phyloP scores from a whole-genome alignment of 2,797 vertebrate species.

The Lepus townsendii region DNA sequence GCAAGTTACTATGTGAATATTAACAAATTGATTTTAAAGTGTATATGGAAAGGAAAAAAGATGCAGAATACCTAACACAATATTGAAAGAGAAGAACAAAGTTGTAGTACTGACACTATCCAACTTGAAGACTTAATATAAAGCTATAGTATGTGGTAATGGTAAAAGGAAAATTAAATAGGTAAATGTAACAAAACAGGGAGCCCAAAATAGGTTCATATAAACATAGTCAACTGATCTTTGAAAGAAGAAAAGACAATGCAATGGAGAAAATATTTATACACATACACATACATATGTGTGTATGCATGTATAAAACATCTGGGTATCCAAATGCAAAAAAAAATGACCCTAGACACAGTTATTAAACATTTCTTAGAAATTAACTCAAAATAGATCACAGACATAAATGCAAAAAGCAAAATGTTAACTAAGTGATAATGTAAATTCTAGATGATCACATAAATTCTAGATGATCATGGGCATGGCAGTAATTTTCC shows the following conservation, averaged over 20 bases:
- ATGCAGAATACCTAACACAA: not conserved
- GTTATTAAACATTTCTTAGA: not conserved
- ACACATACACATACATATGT: not conserved
- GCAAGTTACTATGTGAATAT: not conserved
- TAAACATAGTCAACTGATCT: not conserved
- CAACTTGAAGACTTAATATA: not conserved
- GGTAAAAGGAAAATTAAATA: not conserved
- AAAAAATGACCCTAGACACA: not conserved
- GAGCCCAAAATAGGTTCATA: not conserved
- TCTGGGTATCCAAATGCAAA: not conserved
- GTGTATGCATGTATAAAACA: too few relatives aligned
- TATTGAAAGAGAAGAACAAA: not conserved
- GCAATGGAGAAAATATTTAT: not conserved
- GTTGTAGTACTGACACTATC: not conserved
- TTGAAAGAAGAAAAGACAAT: constrained; percentile 6
- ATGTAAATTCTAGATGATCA: not conserved
- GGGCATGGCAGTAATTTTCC: not conserved
- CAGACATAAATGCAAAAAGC: not conserved
- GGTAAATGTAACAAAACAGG: not conserved
- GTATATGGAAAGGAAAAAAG: not conserved
- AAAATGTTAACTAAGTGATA: not conserved
- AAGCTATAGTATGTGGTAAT: not conserved
- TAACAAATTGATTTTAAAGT: not conserved
- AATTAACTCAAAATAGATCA: not conserved
- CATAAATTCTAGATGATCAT: not conserved